Percentiles rank a stretch among this genome's conserved stretches.
These are phyloP conservation scores for Drosophila takahashii DNA, from an alignment of 1,140 invertebrate species.

Conservation along the genomic window DNA sequence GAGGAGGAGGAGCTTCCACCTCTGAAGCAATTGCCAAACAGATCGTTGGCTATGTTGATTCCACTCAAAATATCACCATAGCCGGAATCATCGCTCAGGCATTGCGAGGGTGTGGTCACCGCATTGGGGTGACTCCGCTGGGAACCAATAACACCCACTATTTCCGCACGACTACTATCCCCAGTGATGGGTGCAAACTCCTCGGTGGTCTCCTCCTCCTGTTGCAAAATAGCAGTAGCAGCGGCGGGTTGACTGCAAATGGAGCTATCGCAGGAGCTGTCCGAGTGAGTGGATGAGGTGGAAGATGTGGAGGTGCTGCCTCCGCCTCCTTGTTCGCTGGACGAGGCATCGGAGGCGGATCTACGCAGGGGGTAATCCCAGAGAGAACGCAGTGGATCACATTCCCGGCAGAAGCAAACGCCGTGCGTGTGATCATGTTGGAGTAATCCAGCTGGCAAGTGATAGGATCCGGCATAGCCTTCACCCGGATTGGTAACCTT, in stretches of 20 bases:
- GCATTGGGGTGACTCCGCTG: conserved; percentile 56
- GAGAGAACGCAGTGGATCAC: conserved; percentile 90
- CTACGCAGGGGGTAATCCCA: conserved; percentile 87
- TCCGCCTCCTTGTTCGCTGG: conserved; percentile 56
- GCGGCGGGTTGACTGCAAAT: conserved; percentile 53
- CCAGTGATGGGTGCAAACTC: conserved; percentile 71
- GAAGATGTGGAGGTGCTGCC: conserved; percentile 50
- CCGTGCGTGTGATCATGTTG: conserved; percentile 75
- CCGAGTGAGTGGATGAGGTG: conserved; percentile 62
- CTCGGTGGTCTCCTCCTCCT: conserved; percentile 50
- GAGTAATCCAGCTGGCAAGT: conserved; percentile 26
- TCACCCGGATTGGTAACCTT: conserved; percentile 36
- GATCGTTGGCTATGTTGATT: conserved; percentile 79
- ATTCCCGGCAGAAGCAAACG: conserved; percentile 91
- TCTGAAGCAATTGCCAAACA: conserved; percentile 70
- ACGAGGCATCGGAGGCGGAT: conserved; percentile 77
- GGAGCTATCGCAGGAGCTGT: conserved; percentile 71
- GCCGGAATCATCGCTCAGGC: conserved; percentile 79
- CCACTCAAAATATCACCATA: conserved; percentile 82
- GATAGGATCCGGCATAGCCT: conserved; percentile 13
- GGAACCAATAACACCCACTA: conserved; percentile 83
- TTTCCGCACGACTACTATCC: conserved; percentile 72
- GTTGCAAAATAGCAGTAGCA: neutral
- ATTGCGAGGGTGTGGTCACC: conserved; percentile 45
- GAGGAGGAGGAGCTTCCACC: conserved; percentile 14